Conservation (phyloP, 2,888 invertebrate species). For the Ennomos erosarius region DNA sequence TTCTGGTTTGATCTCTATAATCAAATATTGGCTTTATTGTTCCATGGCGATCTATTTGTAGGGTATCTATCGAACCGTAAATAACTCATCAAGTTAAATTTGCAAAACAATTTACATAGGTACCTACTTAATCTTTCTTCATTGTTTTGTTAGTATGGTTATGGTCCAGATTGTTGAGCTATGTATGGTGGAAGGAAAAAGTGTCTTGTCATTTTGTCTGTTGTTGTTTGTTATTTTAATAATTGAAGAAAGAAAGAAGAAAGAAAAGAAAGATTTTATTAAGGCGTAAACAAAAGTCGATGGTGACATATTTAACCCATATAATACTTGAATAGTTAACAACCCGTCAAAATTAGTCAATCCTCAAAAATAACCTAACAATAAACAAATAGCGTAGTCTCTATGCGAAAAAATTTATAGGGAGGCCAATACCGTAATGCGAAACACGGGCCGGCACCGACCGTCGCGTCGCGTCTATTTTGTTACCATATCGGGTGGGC, state of each 20-base stretch:
- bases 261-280: too few relatives aligned
- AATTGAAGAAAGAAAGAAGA: too few relatives aligned
- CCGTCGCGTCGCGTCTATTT: conserved; percentile 54
- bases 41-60: conserved; percentile 24
- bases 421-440: conserved; percentile 78
- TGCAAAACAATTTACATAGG: conserved; percentile 17
- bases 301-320: too few relatives aligned
- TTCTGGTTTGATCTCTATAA: conserved; percentile 33
- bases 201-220: too few relatives aligned
- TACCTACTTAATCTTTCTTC: conserved; percentile 3
- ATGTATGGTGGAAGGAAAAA: too few relatives aligned
- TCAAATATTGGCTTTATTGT: conserved; percentile 36
- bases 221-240: too few relatives aligned
- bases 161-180: too few relatives aligned
- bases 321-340: too few relatives aligned
- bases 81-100: conserved; percentile 27
- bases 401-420: conserved; percentile 70
- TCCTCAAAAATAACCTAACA: conserved; percentile 13
- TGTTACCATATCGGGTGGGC: conserved; percentile 67
- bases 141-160: conserved; percentile 10
- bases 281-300: too few relatives aligned
- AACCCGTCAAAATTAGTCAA: not conserved
- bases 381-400: conserved; percentile 43
- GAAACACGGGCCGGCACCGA: conserved; percentile 58
- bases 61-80: conserved; percentile 28